These are phyloP conservation scores for Drosophila cracens DNA, from an alignment of 2,888 invertebrate species.

Conservation along the genomic window DNA sequence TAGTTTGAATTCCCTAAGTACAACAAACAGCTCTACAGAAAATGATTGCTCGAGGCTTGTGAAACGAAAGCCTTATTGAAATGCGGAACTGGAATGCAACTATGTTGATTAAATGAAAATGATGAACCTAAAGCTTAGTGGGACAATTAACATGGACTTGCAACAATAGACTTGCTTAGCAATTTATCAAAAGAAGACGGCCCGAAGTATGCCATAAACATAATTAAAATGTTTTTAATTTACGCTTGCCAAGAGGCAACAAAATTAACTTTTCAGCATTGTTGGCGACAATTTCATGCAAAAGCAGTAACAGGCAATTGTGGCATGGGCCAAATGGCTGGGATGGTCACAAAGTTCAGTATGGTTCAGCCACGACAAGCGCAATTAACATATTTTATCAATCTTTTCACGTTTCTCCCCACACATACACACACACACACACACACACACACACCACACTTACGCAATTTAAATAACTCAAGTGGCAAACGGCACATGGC, in stretches of 20 bases:
- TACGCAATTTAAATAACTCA: conserved; percentile 78
- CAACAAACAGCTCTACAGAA: background rate
- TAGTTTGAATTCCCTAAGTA: background rate
- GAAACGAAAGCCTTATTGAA: background rate
- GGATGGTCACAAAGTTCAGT: conserved; percentile 15
- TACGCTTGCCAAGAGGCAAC: conserved; percentile 56
- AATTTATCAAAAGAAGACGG: conserved; percentile 30
- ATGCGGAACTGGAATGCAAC: background rate
- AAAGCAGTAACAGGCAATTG: conserved; percentile 31
- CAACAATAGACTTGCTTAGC: conserved; percentile 10
- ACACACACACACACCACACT: conserved; percentile 36
- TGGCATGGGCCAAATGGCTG: background rate
- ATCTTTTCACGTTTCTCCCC: conserved; percentile 53
- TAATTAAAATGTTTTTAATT: conserved; percentile 75
- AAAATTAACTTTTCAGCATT: conserved; percentile 78
- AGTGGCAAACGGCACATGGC: conserved; percentile 66
- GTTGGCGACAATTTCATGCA: conserved; percentile 67
- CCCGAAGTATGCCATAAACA: conserved; percentile 63
- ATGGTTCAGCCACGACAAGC: conserved; percentile 53
- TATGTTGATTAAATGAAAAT: conserved; percentile 3
- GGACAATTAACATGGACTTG: background rate
- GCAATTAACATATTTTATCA: conserved; percentile 80
- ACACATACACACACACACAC: background rate
- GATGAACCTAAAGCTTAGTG: background rate
- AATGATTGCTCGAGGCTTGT: background rate